These are phyloP conservation scores for Ceratothoa steindachneri DNA, from an alignment of 2,888 invertebrate genomes.

Conservation along the genomic window DNA sequence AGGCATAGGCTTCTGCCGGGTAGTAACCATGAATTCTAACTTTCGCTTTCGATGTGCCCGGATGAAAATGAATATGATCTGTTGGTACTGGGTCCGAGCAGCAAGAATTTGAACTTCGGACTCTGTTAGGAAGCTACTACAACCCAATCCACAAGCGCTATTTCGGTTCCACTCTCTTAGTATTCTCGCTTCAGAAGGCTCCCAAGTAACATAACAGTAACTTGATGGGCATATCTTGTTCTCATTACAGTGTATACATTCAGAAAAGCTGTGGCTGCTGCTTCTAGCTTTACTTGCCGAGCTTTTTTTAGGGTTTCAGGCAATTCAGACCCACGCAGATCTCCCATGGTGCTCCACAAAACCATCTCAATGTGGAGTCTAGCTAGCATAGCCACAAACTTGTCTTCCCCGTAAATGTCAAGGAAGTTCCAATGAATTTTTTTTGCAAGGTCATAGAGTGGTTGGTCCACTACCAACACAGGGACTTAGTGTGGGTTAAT, in stretches of 20 bases:
- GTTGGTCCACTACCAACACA: too few relatives aligned
- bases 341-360: too few relatives aligned
- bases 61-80: conserved; percentile 17
- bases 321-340: too few relatives aligned
- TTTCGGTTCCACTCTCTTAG: conserved; percentile 8
- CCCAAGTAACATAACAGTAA: conserved; percentile 47
- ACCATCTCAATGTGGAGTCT: too few relatives aligned
- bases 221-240: conserved; percentile 48
- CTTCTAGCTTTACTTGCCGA: background rate
- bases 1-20: background rate
- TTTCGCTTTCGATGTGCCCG: conserved; percentile 4
- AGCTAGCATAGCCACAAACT: too few relatives aligned
- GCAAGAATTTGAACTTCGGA: conserved; percentile 3
- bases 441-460: too few relatives aligned
- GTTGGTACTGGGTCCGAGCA: conserved; percentile 12
- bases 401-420: too few relatives aligned
- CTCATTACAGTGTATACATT: too few relatives aligned
- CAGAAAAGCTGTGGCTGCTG: too few relatives aligned
- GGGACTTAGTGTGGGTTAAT: too few relatives aligned
- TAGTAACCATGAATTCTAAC: conserved; percentile 7
- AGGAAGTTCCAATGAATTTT: too few relatives aligned
- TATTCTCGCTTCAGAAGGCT: conserved; percentile 25
- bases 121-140: background rate
- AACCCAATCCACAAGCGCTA: conserved; percentile 9
- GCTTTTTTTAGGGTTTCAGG: conserved; percentile 7